Conservation (phyloP, 2,797 vertebrate genomes). For the Tiaroga cobitis region DNA sequence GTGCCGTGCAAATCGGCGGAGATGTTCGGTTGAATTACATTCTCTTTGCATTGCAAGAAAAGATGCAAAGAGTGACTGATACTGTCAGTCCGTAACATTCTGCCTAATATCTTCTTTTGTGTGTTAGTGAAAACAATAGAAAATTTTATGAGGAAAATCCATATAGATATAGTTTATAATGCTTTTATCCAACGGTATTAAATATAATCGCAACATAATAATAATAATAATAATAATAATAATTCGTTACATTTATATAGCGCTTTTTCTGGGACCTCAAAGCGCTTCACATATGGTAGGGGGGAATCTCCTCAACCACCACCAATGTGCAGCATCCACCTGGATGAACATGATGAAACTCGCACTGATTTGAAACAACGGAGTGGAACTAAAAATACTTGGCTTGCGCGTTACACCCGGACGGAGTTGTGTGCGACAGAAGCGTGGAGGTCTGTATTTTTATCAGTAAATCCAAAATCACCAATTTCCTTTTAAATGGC, state of each 20-base stretch:
- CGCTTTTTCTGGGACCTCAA: too few species aligned
- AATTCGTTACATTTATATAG: too few species aligned
- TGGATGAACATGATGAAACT: not conserved
- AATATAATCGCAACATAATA: not conserved
- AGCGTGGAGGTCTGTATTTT: slow-evolving; percentile 36
- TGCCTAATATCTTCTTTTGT: not conserved
- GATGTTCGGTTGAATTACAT: not conserved
- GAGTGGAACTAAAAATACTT: slow-evolving; percentile 30
- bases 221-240: too few species aligned
- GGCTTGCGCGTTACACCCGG: not conserved
- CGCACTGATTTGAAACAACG: not conserved
- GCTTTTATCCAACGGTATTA: not conserved
- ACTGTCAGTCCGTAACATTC: not conserved
- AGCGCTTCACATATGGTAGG: too few species aligned
- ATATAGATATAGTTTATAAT: not conserved
- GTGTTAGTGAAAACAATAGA: not conserved
- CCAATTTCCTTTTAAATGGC: slow-evolving; percentile 44
- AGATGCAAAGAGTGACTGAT: not conserved
- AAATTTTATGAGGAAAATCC: not conserved
- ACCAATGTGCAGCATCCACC: too few species aligned
- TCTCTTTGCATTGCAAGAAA: not conserved
- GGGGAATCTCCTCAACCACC: too few species aligned
- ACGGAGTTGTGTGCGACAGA: slow-evolving; percentile 19
- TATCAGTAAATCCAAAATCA: not conserved
- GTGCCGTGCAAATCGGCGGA: not conserved